These are phyloP conservation scores for Oligia fasciuncula DNA, from an alignment of 2,888 invertebrate species.

Conservation along the genomic window DNA sequence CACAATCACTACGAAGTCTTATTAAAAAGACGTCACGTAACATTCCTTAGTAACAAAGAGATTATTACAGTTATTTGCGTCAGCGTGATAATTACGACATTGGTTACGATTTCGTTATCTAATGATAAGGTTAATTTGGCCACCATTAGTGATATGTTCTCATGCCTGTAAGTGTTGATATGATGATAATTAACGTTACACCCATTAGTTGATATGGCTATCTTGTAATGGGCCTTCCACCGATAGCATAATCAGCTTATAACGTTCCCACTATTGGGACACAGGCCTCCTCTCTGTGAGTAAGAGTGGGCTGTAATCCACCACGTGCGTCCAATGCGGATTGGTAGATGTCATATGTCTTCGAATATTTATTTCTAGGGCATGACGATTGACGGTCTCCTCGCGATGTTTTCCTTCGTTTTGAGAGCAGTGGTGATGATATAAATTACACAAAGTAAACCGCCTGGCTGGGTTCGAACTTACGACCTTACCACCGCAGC, in stretches of 20 bases:
- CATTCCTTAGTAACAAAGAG: constrained; percentile 5
- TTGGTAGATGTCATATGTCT: no score
- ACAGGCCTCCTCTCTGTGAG: no score
- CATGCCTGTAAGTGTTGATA: constrained; percentile 15
- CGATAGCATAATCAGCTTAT: neutral
- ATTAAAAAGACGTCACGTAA: neutral
- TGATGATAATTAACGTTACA: neutral
- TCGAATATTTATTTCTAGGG: neutral
- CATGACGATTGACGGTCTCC: neutral
- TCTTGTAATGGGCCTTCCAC: neutral
- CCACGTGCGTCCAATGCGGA: neutral
- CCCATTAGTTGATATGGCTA: neutral
- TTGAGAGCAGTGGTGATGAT: neutral
- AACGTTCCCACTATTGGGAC: no score
- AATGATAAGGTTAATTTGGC: constrained; percentile 25
- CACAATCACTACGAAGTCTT: neutral
- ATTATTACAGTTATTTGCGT: constrained; percentile 28
- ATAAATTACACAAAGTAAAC: no score
- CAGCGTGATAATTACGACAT: neutral
- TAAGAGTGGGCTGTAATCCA: no score
- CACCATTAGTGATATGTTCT: constrained; percentile 8
- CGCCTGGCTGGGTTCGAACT: no score
- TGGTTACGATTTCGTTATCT: constrained; percentile 32
- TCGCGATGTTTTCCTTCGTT: neutral
- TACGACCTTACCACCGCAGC: no score